Base-by-base conservation (phyloP, 2,888 invertebrate genomes). In the Agriopis marginaria region DNA sequence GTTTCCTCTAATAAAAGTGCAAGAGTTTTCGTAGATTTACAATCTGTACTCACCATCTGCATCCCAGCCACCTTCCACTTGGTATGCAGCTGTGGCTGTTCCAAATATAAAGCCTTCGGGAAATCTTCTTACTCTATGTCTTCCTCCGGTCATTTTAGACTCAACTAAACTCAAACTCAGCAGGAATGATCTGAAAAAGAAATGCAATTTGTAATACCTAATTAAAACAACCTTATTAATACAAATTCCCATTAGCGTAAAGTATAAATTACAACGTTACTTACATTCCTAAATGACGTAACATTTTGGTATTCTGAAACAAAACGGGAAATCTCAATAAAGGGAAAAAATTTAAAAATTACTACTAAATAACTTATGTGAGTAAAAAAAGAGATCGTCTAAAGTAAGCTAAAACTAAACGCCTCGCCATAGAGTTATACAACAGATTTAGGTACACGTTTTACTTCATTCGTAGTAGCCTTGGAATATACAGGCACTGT, bases 41-140 rank as follows among this genome's bases (percentile, higher is more conserved):
- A 8, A 17, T 40, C 7, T 45, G 10, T 47, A 8, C 60, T 86
- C 85, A 94, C 95, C 94, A 68, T 90, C 92, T 74, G 79, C 87
- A 75, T 95, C 85, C 94, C 94, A 95, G 2, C 85, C 94, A 3
- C 95, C 95, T 83, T 95, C 95, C 44, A 95, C 80, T 84, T 95
- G 95, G 78, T 95, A 94, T 9, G 95, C 81, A 0, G 95, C 85
- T 11, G 95, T 86, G 4, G 87, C 81, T 40, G 83, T 74, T 0
- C 87, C 86, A 59, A 87, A 86, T 12, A 78, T 60, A 44, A 87
- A 85, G 10, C 78, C 79, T 59, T 83, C 78, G 0, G 87, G 86
- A 64, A 87, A 85, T 59, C 77, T 80, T 62, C 81, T 78, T 11
- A 75, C 65, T 23, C 72, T 75, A 39, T 79, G 72, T 9, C 74